Evolutionary conservation across 2,888 invertebrate species (phyloP).

Genomic region (Theretra japonica): DNA sequence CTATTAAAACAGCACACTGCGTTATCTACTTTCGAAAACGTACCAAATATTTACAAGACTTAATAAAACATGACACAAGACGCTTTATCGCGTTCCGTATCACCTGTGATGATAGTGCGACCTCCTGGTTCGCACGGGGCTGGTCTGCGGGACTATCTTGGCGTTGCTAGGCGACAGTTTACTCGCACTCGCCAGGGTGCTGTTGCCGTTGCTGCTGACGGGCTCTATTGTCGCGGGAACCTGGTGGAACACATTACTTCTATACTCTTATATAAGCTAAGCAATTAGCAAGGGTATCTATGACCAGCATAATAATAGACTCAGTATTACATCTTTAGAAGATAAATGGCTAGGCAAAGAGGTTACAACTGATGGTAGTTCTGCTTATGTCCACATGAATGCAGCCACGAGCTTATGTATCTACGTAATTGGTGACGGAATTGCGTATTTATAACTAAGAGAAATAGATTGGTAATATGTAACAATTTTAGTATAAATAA

Average conservation of each 20-base stretch:
- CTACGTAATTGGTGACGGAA: too few species aligned
- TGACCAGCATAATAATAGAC: too few species aligned
- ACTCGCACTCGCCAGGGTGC: conserved; percentile 70
- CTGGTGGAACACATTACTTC: neutral
- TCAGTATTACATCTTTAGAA: too few species aligned
- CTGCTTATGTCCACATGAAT: too few species aligned
- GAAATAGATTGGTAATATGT: too few species aligned
- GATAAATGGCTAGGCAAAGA: too few species aligned
- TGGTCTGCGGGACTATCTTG: conserved; percentile 77
- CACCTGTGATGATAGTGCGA: conserved; percentile 81
- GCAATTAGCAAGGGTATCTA: too few species aligned
- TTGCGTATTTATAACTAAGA: too few species aligned
- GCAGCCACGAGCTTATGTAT: too few species aligned
- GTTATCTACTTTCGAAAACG: neutral
- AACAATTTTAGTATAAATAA: too few species aligned
- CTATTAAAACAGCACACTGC: neutral
- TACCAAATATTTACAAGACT: neutral
- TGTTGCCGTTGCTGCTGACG: conserved; percentile 79
- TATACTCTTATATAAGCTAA: neutral
- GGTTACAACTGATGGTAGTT: too few species aligned
- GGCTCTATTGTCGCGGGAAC: conserved; percentile 57
- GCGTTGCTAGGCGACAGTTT: conserved; percentile 77
- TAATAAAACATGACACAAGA: neutral
- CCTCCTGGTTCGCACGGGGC: conserved; percentile 77
- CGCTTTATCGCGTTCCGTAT: conserved; percentile 8